Base-by-base conservation (phyloP, 2,113 vertebrate genomes). In the Triplophysa siluroides region DNA sequence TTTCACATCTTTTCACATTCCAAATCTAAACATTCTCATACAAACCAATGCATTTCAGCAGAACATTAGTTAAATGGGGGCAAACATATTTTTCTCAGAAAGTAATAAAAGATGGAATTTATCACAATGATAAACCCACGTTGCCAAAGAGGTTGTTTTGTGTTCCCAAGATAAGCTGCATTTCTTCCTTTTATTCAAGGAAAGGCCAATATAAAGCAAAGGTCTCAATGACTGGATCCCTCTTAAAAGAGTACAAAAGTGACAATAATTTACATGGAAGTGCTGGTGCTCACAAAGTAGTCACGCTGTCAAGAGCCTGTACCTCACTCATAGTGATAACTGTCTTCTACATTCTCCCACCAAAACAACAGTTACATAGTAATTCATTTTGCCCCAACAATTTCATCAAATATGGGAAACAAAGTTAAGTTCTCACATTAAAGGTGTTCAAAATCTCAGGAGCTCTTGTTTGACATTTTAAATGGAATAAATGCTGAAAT, bases 171-270 rank as follows among this genome's bases (percentile, higher is more conserved):
- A 11, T 60, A 21, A 52, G 50, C 38, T 26, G 43, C 65, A 29
- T 29, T 84, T 67, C 60, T 81, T 76, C 58, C 45, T 79, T 75
- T 71, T 78, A 83, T 83, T 89, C 78, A 86, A 77, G 78, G 85
- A 78, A 74, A 81, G 63, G 78, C 71, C 78, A 80, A 24, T 50
- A 68, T 82, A 83, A 89, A 88, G 84, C 83, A 38, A 38, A 38
- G 1, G 5, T 7, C 83, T 61, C 78, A 80, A 62, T 47, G 77
- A 76, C 78, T 52, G 38, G 43, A 75, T 74, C 78, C 71, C 66
- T 83, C 85, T 87, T 83, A 89, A 87, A 87, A 83, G 83, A 78
- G 23, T 63, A 50, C 69, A 69, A 85, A 75, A 85, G 79, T 80
- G 83, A 84, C 73, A 38, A 38, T 86, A 86, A 83, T 84, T 84